Evolutionary conservation across 37 sponge, comb jelly and placozoan genomes (phyloP).

Genomic region (Agelas oroides): DNA sequence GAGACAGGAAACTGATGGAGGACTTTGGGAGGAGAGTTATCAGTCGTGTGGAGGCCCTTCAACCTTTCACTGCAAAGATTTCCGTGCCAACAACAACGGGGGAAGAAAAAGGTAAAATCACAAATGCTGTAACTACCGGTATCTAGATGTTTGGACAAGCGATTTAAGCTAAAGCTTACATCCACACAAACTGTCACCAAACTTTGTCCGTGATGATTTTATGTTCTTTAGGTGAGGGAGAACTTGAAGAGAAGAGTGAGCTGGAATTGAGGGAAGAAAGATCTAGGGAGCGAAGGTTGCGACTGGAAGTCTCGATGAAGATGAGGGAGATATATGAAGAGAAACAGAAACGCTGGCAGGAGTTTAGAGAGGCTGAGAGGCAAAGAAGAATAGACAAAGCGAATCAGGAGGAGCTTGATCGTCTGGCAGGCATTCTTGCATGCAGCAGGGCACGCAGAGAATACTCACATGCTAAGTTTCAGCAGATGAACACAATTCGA

Average conservation of each 20-base stretch:
- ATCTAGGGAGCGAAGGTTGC: conserved; percentile 17
- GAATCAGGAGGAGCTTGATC: conserved; percentile 39
- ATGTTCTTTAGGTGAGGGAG: no score
- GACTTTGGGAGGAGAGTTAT: conserved; percentile 30
- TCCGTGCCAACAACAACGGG: no score
- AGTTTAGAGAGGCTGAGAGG: conserved; percentile 60
- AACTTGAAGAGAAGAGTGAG: neutral
- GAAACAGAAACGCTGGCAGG: conserved; percentile 53
- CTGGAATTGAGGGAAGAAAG: neutral
- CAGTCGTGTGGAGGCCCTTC: neutral
- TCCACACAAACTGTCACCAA: no score
- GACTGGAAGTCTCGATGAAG: conserved; percentile 63
- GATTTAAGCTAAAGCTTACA: no score
- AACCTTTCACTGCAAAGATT: neutral
- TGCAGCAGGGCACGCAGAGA: conserved; percentile 59
- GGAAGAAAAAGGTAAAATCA: no score
- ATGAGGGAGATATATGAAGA: conserved; percentile 57
- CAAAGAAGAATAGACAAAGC: conserved; percentile 75
- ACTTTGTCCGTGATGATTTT: no score
- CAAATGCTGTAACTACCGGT: no score
- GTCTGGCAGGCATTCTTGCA: conserved; percentile 51
- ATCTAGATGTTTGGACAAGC: no score
- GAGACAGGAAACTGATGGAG: conserved; percentile 41
- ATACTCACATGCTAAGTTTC: conserved; percentile 32
- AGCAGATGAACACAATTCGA: conserved; percentile 48